phyloP scores from a whole-genome alignment of 2,113 vertebrate species.

The Chloropsis hardwickii region DNA sequence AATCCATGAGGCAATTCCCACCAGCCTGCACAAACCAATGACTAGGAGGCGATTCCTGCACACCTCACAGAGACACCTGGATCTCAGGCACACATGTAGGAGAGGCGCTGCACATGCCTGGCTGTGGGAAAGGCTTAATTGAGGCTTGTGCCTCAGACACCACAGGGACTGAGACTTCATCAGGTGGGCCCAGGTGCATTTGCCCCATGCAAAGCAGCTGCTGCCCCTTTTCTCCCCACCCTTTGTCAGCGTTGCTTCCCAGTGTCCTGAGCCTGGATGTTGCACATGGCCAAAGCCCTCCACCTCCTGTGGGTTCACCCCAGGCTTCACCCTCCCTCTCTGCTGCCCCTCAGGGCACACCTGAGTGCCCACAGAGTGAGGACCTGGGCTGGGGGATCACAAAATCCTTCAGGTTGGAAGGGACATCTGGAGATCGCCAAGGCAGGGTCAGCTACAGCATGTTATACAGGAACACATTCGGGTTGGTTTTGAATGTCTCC shows the following conservation, averaged over 20 bases:
- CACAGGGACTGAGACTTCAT: neutral
- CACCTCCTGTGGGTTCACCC: fast-evolving
- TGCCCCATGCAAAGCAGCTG: neutral
- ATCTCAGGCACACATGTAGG: fast-evolving
- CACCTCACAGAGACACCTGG: neutral
- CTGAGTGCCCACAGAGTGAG: fast-evolving
- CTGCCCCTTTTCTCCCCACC: neutral
- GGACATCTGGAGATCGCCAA: neutral
- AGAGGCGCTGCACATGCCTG: fast-evolving
- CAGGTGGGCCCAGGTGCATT: neutral
- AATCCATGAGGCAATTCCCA: neutral
- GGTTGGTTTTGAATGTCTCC: neutral
- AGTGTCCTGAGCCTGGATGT: fast-evolving
- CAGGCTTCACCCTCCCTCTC: fast-evolving
- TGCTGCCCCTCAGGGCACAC: neutral
- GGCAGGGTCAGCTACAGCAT: neutral
- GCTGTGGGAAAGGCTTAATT: neutral
- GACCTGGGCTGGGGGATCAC: too few species aligned
- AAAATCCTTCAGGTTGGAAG: neutral
- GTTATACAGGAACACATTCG: neutral
- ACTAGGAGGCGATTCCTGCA: neutral
- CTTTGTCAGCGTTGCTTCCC: neutral
- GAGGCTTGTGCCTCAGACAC: neutral
- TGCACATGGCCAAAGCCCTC: fast-evolving
- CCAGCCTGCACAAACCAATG: neutral